Base-by-base conservation (phyloP, 2,888 invertebrate species). In the Drosophila testacea region DNA sequence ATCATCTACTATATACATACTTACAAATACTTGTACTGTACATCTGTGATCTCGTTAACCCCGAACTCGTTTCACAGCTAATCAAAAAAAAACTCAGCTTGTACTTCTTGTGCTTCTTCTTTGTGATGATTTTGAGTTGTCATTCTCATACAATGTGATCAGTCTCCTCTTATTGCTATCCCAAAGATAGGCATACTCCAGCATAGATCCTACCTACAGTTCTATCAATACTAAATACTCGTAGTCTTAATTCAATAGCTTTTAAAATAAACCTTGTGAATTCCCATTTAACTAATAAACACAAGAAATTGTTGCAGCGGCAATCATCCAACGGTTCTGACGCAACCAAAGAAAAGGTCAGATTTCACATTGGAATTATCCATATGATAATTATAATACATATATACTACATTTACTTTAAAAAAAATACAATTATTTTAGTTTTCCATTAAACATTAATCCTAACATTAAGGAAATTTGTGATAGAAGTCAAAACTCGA, bases 281-380 rank as follows among this genome's bases (percentile, higher is more conserved):
- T 60, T 50, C 54, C 56, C 47, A 70, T 65, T 67, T 54, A 71
- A 79, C 69, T 81, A 83, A 77, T 83, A 51, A 6, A 50, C 70
- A 82, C 70, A 82, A 83, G 90, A 81, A 87, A 89, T 83, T 86
- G 89, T 91, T 92, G 90, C 92, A 92, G 92, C 92, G 89, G 87
- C 82, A 89, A 90, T 87, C 92, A 92, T 91, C 91, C 91, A 79
- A 80, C 88, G 85, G 90, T 90, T 89, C 88, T 90, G 81, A 90
- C 88, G 90, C 88, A 91, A 83, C 90, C 90, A 82, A 83, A 88
- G 69, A 91, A 89, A 92, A 92, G 92, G 92, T 92, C 92, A 91
- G 92, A 90, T 79, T 85, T 82, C 78, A 77, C 11, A 57, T 57
- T 61, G 60, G 38, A 63, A 59, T 55, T 38, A 64, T 56, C 51